Evolutionary conservation across 92 coral and sea anemone genomes (phyloP), one percentile per base, ranked within the genome.

Genomic region (Bergia sp.): DNA sequence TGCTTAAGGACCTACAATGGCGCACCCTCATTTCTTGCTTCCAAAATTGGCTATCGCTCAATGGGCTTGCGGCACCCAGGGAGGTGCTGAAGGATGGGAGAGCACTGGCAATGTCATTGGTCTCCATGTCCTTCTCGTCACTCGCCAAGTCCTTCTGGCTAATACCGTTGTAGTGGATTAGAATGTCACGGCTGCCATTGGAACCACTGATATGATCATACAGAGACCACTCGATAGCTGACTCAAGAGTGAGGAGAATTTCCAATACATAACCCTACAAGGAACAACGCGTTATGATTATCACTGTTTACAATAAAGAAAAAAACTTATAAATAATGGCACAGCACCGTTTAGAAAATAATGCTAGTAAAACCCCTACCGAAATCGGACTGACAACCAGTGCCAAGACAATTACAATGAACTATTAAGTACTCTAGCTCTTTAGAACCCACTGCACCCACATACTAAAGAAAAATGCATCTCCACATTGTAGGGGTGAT

Each of bases 211-310:
- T 75, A 13, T 89, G 94, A 82, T 95, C 98, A 61, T 89, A 85
- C 73, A 95, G 88, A 38, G 96, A 91, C 98, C 98, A 95, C 90
- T 95, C 96, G 64, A 96, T 90, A 15, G 96, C 98, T 0, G 99
- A 92, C 83, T 95, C 96, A 23, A 97, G 90, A 2, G 99, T 97
- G 2, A 97, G 85, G 53, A 97, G 91, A 73, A 97, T 97, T 88
- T 97, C 99, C 95, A 97, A 92, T 40, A 94, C 99, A 80, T 97
- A 97, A 21, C 99, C 99, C 99, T 97, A 80, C 72, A 85, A 72
- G 75, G 20, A 61, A 87, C 29, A 71, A 20, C 1, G 40, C 36
- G 0, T 3, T 47, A 47, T 7, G 53, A 8, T 65, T 3, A 7
- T 29, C 49, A 37, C 80, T 13, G 18, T 42, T 43, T 4, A 18